phyloP scores from a whole-genome alignment of 2,888 invertebrate genomes.

The Monoplex corrugatus region DNA sequence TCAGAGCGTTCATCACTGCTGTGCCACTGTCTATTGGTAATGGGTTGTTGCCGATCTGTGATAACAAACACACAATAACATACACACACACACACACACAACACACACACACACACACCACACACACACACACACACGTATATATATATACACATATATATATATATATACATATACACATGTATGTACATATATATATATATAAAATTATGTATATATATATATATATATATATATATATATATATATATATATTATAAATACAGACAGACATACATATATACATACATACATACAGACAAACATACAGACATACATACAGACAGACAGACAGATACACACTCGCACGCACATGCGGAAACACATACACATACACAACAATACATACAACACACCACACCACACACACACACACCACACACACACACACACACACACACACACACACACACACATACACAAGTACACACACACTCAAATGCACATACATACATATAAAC shows the following conservation, averaged over 20 bases:
- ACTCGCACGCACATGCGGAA: neutral
- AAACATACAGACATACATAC: neutral
- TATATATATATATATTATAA: neutral
- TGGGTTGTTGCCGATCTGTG: slow-evolving; percentile 54
- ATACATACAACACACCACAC: too few species aligned
- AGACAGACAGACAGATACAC: neutral
- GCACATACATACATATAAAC: neutral
- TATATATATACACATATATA: too few species aligned
- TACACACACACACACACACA: neutral
- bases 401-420: too few species aligned
- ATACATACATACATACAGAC: neutral
- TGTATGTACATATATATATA: neutral
- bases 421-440: neutral
- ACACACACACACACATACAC: neutral
- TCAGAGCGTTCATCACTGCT: slow-evolving; percentile 45
- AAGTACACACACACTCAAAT: neutral
- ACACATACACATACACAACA: neutral
- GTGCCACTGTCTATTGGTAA: slow-evolving; percentile 54
- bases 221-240: neutral
- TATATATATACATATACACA: too few species aligned
- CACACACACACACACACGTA: neutral
- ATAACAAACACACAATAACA: neutral
- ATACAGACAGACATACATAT: too few species aligned
- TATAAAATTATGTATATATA: too few species aligned
- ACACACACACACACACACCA: neutral